Conservation (phyloP, 1,140 invertebrate species). For the Chironomus tepperi region DNA sequence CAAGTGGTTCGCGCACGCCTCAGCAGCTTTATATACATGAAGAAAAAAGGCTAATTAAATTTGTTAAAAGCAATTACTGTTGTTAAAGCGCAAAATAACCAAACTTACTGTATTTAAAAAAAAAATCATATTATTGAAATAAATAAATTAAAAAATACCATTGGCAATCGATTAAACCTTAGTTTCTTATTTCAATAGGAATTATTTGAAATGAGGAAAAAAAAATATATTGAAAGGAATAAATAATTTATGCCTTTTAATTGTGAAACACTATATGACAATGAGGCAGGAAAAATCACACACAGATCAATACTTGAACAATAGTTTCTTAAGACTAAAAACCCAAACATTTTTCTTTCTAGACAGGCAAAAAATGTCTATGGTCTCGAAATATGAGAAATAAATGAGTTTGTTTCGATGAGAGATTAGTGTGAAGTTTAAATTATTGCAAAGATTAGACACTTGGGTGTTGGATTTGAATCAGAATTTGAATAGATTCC, state of each 20-base stretch:
- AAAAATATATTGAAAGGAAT: neutral
- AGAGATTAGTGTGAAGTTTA: too few relatives aligned
- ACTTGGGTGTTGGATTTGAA: too few relatives aligned
- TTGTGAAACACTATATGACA: neutral
- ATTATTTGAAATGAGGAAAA: neutral
- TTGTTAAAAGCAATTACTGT: constrained; percentile 7
- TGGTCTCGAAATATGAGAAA: too few relatives aligned
- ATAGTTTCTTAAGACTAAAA: neutral
- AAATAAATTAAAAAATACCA: neutral
- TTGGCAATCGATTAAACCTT: neutral
- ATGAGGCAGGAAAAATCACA: neutral
- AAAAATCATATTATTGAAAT: too few relatives aligned
- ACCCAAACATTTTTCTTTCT: too few relatives aligned
- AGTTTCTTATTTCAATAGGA: neutral
- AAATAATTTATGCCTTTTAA: neutral
- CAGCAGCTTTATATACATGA: neutral
- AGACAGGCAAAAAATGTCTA: too few relatives aligned
- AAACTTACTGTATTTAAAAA: too few relatives aligned
- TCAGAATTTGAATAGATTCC: too few relatives aligned
- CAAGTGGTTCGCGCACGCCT: too few relatives aligned
- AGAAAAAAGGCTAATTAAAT: constrained; percentile 6
- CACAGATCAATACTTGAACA: neutral
- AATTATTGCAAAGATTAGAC: too few relatives aligned
- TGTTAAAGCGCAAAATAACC: neutral
- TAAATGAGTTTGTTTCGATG: too few relatives aligned